Percentiles rank a stretch among this genome's conserved stretches.
phyloP scores from a whole-genome alignment of 2,113 vertebrate genomes.

The Candoia aspera region DNA sequence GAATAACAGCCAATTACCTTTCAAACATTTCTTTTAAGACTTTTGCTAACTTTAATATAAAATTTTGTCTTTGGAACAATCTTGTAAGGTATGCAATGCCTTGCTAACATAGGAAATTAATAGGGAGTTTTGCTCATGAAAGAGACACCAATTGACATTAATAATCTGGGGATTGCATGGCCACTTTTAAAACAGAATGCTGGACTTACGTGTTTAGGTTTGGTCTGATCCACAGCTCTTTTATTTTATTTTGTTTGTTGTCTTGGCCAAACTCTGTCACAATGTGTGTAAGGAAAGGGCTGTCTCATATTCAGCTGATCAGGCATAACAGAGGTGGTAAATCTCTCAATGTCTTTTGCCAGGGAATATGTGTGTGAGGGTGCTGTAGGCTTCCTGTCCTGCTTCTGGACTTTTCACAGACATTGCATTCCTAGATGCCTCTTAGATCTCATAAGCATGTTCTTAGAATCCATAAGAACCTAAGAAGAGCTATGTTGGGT shows the following conservation, averaged over 20 bases:
- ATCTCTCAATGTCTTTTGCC: not conserved
- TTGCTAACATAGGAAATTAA: constrained; percentile 23
- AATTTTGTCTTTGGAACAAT: constrained; percentile 66
- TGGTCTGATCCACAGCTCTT: not conserved
- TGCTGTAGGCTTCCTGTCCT: not conserved
- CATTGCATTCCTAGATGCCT: not conserved
- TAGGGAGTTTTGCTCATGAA: not conserved
- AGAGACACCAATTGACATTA: not conserved
- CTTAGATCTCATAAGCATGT: not conserved
- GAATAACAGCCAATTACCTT: constrained; percentile 65
- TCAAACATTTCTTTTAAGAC: constrained; percentile 60
- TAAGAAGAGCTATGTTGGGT: not conserved
- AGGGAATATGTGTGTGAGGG: not conserved
- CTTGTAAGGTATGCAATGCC: constrained; percentile 57
- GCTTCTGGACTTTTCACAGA: not conserved
- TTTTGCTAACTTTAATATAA: constrained; percentile 66
- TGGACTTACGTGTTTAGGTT: not conserved
- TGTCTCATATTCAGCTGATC: not conserved
- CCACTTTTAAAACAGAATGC: not conserved
- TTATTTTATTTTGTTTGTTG: not conserved
- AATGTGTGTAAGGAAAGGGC: not conserved
- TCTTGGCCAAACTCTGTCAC: not conserved
- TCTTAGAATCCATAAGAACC: not conserved
- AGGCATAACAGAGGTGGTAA: not conserved
- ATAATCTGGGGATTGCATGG: not conserved